Conservation (phyloP, 2,797 vertebrate genomes). For the Pipistrellus pipistrellus region DNA sequence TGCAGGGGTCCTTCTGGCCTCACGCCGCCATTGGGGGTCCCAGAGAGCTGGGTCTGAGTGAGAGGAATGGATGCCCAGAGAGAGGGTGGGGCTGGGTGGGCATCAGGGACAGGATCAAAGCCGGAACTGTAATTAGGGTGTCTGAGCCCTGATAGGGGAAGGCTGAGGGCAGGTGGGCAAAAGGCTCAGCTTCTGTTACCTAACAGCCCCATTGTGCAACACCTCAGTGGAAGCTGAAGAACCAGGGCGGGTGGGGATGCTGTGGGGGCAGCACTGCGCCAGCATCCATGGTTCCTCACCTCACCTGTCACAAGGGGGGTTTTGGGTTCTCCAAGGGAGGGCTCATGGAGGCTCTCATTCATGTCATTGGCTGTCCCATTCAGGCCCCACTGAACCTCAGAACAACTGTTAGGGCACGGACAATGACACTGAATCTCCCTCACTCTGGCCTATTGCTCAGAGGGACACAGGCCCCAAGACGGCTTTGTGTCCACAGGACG, state of each 20-base stretch:
- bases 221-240: no score
- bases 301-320: background rate
- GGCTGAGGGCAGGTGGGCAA: background rate
- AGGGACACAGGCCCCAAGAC: background rate
- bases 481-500: no score
- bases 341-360: background rate
- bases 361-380: background rate
- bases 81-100: background rate
- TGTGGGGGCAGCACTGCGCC: background rate
- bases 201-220: background rate
- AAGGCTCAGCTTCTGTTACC: no score
- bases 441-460: background rate
- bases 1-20: background rate
- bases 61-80: background rate
- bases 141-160: background rate
- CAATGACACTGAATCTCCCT: background rate
- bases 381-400: background rate
- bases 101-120: background rate
- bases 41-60: background rate
- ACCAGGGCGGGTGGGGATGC: background rate
- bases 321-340: background rate
- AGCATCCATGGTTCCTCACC: background rate
- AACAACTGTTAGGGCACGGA: background rate
- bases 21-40: background rate
- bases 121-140: background rate